These are phyloP conservation scores for Picathartes gymnocephalus DNA, from an alignment of 2,113 vertebrate genomes.

Conservation along the genomic window DNA sequence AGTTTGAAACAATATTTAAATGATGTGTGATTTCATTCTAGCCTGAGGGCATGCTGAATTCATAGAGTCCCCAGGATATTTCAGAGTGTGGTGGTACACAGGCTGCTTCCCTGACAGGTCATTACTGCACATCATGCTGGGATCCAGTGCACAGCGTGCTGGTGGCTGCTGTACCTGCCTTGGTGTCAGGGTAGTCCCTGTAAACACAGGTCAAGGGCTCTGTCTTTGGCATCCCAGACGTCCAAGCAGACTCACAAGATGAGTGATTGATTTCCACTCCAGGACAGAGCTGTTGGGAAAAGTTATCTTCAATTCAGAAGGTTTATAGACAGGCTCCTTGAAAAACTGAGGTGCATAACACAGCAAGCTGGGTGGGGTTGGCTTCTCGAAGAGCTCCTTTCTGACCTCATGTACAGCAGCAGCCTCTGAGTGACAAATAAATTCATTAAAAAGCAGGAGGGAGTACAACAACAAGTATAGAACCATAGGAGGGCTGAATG, in stretches of 20 bases:
- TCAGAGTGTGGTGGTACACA: conserved; percentile 65
- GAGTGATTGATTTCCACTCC: conserved; percentile 38
- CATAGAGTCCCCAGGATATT: conserved; percentile 80
- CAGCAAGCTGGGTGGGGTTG: background rate
- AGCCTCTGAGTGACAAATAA: background rate
- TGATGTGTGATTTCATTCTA: conserved; percentile 62
- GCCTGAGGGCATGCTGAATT: conserved; percentile 71
- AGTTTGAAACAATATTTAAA: conserved; percentile 72
- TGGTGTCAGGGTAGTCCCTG: background rate
- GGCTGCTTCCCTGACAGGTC: conserved; percentile 81
- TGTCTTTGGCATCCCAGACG: conserved; percentile 41
- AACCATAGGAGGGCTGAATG: background rate
- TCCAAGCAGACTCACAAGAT: conserved; percentile 19
- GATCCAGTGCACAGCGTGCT: background rate
- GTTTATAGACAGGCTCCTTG: background rate
- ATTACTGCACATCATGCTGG: conserved; percentile 80
- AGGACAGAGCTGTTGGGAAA: background rate
- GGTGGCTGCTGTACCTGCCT: conserved; percentile 13
- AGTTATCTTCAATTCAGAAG: background rate
- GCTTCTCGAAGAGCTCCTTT: background rate
- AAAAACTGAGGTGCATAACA: background rate
- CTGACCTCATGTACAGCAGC: background rate
- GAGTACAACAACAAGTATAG: background rate
- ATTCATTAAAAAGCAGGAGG: background rate
- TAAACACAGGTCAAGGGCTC: conserved; percentile 3